Conservation (phyloP, 2,113 vertebrate genomes). For the Phrynosoma platyrhinos region DNA sequence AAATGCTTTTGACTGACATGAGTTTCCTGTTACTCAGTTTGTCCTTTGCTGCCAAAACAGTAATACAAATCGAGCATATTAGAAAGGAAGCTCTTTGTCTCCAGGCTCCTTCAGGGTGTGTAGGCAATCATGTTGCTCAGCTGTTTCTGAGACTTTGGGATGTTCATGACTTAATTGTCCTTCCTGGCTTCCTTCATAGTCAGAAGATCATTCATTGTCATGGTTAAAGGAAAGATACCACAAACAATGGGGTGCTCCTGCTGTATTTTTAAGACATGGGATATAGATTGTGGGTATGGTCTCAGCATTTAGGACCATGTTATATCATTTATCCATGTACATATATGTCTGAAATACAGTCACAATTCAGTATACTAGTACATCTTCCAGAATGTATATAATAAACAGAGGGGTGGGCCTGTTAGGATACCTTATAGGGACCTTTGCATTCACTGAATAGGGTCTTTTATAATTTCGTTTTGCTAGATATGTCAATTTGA, state of each 20-base stretch:
- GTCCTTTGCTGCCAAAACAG: conserved; percentile 72
- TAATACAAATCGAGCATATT: conserved; percentile 48
- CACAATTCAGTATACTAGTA: not conserved
- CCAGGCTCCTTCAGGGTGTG: conserved; percentile 36
- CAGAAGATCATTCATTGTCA: conserved; percentile 25
- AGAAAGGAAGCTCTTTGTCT: conserved; percentile 37
- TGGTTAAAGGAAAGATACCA: conserved; percentile 29
- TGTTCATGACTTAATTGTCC: conserved; percentile 24
- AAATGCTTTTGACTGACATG: conserved; percentile 70
- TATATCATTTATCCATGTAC: not conserved
- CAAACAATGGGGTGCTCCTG: not conserved
- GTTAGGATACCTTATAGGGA: too few species aligned
- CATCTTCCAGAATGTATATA: not conserved
- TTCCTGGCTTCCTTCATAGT: conserved; percentile 14
- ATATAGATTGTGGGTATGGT: not conserved
- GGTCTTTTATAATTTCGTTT: too few species aligned
- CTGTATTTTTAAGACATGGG: not conserved
- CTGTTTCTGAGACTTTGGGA: not conserved
- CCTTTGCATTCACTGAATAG: too few species aligned
- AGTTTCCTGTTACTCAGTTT: conserved; percentile 70
- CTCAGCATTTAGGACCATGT: not conserved
- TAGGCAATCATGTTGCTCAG: conserved; percentile 1
- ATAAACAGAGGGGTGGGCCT: too few species aligned
- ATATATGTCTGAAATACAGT: not conserved
- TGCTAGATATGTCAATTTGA: too few species aligned